A percentile compares a stretch with the other conserved stretches of the same genome.
These are phyloP conservation scores for Heptranchias perlo DNA, from an alignment of 2,113 vertebrate species.

Conservation along the genomic window DNA sequence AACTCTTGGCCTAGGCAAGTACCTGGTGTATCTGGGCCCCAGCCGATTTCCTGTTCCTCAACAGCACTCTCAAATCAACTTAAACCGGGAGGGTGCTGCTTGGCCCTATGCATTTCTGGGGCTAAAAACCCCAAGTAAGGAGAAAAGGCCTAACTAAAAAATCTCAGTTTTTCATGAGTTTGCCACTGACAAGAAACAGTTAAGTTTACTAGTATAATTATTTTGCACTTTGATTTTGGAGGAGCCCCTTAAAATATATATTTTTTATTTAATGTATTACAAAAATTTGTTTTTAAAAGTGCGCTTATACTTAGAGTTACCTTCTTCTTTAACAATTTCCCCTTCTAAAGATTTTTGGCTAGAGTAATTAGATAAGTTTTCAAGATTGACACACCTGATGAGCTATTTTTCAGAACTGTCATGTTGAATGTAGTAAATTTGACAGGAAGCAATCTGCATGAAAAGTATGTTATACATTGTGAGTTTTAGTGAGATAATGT, in stretches of 20 bases:
- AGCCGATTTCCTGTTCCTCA: background rate
- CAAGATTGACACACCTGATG: background rate
- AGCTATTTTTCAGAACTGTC: background rate
- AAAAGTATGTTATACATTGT: background rate
- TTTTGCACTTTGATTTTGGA: background rate
- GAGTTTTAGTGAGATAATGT: slow-evolving; percentile 8
- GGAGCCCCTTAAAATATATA: background rate
- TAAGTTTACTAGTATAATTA: too few relatives aligned
- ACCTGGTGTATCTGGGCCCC: background rate
- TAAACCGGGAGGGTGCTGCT: background rate
- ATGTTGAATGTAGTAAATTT: background rate
- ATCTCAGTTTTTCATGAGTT: background rate
- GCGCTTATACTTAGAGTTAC: background rate
- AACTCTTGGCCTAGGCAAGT: background rate
- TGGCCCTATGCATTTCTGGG: background rate
- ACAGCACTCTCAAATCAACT: background rate
- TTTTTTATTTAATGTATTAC: background rate
- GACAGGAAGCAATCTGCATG: background rate
- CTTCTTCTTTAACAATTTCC: background rate
- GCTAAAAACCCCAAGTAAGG: background rate
- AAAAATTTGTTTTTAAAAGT: background rate
- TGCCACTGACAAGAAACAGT: background rate
- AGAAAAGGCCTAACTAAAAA: background rate
- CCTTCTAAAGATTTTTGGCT: background rate
- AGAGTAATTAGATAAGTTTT: background rate